These are phyloP conservation scores for Podarcis lilfordi DNA, from an alignment of 2,797 vertebrate genomes.

Conservation along the genomic window DNA sequence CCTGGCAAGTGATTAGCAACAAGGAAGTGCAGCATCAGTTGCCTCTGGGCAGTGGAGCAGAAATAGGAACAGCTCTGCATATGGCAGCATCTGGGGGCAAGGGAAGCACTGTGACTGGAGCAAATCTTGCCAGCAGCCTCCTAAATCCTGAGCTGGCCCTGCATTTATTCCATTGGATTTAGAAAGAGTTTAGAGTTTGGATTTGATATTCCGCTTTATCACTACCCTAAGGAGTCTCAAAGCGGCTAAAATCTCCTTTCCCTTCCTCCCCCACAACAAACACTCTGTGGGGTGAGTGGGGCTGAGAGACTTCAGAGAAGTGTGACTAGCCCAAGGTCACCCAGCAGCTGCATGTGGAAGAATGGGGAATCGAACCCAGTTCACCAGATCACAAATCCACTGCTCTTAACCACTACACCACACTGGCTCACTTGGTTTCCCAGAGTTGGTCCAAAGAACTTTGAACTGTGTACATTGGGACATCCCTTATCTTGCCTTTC, in stretches of 20 bases:
- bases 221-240: too few relatives aligned
- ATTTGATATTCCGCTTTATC: too few relatives aligned
- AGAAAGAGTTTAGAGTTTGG: too few relatives aligned
- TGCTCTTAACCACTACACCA: too few relatives aligned
- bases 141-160: neutral
- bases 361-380: too few relatives aligned
- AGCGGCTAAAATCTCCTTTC: too few relatives aligned
- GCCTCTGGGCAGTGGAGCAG: neutral
- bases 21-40: neutral
- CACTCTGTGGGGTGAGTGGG: too few relatives aligned
- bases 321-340: too few relatives aligned
- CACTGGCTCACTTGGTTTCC: neutral
- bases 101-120: neutral
- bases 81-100: neutral
- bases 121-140: neutral
- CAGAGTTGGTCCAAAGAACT: neutral
- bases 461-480: neutral
- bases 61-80: neutral
- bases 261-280: too few relatives aligned
- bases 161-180: neutral
- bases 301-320: too few relatives aligned
- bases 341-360: too few relatives aligned
- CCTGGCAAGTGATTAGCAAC: neutral
- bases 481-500: neutral
- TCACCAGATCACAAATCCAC: too few relatives aligned